Conservation (phyloP, 1,140 invertebrate species). For the Leptoteleia sp. region DNA sequence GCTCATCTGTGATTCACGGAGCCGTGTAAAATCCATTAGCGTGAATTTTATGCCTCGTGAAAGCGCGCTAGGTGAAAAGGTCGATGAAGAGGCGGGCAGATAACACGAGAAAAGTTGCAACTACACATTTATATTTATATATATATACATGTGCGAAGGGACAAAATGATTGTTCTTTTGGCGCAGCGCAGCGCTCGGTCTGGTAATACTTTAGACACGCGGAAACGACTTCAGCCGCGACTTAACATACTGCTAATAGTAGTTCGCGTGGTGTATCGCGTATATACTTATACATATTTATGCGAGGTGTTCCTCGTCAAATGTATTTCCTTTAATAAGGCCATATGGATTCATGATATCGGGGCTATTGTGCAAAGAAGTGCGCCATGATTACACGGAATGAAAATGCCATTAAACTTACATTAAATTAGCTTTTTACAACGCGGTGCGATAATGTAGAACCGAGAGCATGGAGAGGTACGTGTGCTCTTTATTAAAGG, state of each 20-base stretch:
- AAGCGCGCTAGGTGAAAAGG: constrained; percentile 63
- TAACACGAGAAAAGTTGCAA: constrained; percentile 45
- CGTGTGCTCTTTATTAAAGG: too few species aligned
- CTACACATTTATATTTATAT: constrained; percentile 42
- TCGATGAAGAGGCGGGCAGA: constrained; percentile 56
- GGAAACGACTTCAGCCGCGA: too few species aligned
- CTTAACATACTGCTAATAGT: too few species aligned
- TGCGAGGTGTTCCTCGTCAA: constrained; percentile 35
- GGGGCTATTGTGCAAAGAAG: constrained; percentile 26
- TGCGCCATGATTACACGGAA: constrained; percentile 14
- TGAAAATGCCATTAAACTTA: too few species aligned
- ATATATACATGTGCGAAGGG: constrained; percentile 21
- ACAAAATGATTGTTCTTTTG: constrained; percentile 41
- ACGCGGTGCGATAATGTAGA: too few species aligned
- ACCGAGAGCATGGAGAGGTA: too few species aligned
- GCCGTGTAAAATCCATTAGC: constrained; percentile 70
- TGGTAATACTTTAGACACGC: constrained; percentile 19
- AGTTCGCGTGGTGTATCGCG: too few species aligned
- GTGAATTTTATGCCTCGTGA: constrained; percentile 56
- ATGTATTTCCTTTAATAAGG: constrained; percentile 42
- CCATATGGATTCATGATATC: constrained; percentile 23
- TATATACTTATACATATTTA: constrained; percentile 42
- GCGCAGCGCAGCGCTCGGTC: constrained; percentile 12
- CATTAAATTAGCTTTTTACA: too few species aligned
- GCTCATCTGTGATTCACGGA: constrained; percentile 54